Evolutionary conservation across 2,888 invertebrate species (phyloP).

Genomic region (Caenorhabditis auriculariae): DNA sequence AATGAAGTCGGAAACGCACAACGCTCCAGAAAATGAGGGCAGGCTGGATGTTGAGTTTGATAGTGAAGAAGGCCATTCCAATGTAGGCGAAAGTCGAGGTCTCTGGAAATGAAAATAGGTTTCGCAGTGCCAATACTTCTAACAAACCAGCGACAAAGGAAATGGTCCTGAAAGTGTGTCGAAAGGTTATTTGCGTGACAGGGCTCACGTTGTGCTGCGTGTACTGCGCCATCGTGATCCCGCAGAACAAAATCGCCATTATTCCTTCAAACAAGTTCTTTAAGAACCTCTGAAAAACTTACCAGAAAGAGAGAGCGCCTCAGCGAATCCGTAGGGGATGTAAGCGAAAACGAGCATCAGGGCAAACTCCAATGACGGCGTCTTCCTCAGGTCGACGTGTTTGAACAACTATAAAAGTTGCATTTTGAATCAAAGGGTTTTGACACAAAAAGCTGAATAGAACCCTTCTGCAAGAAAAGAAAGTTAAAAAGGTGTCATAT

Average conservation of each 20-base stretch:
- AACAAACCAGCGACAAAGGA: conserved; percentile 80
- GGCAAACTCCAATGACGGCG: conserved; percentile 96
- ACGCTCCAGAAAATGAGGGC: conserved; percentile 92
- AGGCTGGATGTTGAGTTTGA: conserved; percentile 84
- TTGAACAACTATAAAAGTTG: conserved; percentile 74
- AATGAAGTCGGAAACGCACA: conserved; percentile 65
- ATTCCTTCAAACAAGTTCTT: conserved; percentile 73
- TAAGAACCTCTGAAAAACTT: conserved; percentile 34
- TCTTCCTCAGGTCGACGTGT: conserved; percentile 91
- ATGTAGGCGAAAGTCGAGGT: conserved; percentile 98
- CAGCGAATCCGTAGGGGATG: conserved; percentile 94
- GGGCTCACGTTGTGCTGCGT: conserved; percentile 97
- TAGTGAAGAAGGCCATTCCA: conserved; percentile 89
- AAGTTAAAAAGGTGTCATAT: too few relatives aligned
- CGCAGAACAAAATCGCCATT: conserved; percentile 98
- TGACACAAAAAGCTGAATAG: too few relatives aligned
- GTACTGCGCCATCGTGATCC: conserved; percentile 99
- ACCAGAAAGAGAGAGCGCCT: conserved; percentile 91
- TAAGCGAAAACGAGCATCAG: conserved; percentile 98
- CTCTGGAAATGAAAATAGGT: conserved; percentile 69
- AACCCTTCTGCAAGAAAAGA: too few relatives aligned
- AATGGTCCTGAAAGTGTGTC: conserved; percentile 93
- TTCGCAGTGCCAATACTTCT: background rate
- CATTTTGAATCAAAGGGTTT: background rate
- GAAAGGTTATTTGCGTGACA: conserved; percentile 98